Conservation (phyloP, 2,888 invertebrate species). For the Cryptus armator region DNA sequence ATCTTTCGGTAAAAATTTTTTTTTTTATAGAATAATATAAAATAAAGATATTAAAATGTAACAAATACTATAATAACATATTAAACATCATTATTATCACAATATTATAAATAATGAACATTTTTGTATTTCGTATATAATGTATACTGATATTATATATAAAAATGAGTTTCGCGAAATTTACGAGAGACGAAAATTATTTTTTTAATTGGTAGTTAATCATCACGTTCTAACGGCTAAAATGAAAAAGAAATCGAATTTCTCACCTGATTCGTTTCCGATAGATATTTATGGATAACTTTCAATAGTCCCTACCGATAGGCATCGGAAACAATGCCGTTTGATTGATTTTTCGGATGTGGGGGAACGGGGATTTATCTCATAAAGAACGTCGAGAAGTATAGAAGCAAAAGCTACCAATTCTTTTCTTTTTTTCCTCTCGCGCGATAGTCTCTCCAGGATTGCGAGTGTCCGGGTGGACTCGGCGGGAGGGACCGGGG, state of each 20-base stretch:
- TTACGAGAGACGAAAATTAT: no score
- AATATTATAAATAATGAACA: no score
- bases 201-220: no score
- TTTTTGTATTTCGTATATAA: no score
- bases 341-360: slow-evolving; percentile 39
- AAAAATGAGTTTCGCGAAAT: no score
- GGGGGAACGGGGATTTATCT: neutral
- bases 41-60: neutral
- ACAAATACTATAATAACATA: neutral
- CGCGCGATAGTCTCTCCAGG: slow-evolving; percentile 9
- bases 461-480: neutral
- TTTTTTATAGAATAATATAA: neutral
- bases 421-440: slow-evolving; percentile 7
- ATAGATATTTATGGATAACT: slow-evolving; percentile 14
- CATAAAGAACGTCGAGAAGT: slow-evolving; percentile 11
- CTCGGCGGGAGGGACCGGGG: neutral
- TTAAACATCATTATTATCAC: no score
- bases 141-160: no score
- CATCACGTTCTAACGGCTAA: no score
- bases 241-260: neutral
- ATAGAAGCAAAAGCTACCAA: slow-evolving; percentile 4
- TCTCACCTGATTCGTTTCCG: neutral
- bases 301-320: neutral
- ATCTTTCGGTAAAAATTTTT: neutral
- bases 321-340: neutral